Evolutionary conservation across 2,888 invertebrate genomes (phyloP), one percentile per base, ranked within the genome.

Genomic region (Megamerina dolium): DNA sequence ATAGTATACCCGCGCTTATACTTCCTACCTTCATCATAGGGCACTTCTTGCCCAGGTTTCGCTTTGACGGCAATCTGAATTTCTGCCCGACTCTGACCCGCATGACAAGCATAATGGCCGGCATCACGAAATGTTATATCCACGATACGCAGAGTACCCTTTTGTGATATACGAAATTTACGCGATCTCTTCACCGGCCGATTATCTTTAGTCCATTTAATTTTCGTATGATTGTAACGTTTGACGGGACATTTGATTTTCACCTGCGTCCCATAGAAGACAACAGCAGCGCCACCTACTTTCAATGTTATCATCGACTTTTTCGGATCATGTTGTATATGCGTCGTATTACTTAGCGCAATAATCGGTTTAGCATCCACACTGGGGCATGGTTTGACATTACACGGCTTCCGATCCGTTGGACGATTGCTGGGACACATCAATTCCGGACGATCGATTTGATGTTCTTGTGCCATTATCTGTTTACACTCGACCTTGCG

Each of bases 171-270:
- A 68, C 90, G 89, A 58, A 85, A 84, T 57, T 89, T 88, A 61
- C 84, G 83, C 1, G 84, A 83, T 60, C 88, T 87, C 19, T 78
- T 77, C 47, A 90, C 74, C 39, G 81, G 80, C 55, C 82, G 82
- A 52, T 87, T 84, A 64, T 93, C 89, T 64, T 93, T 93, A 41
- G 83, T 83, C 94, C 94, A 94, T 58, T 83, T 79, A 51, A 92
- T 88, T 67, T 85, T 85, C 1, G 88, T 85, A 49, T 89, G 75
- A 64, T 85, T 82, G 66, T 80, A 84, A 2, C 72, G 83, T 63
- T 89, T 89, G 17, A 91, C 89, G 0, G 94, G 94, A 63, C 95
- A 95, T 64, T 92, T 89, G 54, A 95, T 89, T 73, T 93, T 93
- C 46, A 95, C 82, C 60, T 87, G 87, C 0, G 92, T 90, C 6